Percentiles rank a stretch among this genome's conserved stretches.
These are phyloP conservation scores for Drosophila arizonae DNA, from an alignment of 1,140 invertebrate genomes.

Conservation along the genomic window DNA sequence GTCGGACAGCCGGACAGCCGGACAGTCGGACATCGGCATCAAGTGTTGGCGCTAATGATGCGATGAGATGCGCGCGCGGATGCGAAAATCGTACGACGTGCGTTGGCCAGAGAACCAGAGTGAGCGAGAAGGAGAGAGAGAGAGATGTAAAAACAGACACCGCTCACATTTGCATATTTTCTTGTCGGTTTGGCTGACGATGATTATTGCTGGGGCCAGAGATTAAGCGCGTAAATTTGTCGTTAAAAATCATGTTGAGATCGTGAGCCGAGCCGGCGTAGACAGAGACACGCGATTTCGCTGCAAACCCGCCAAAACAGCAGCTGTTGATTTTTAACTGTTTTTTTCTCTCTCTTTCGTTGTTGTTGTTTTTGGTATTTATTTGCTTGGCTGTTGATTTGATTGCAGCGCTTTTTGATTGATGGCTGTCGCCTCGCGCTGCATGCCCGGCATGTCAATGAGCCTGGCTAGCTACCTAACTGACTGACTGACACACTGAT, in stretches of 20 bases:
- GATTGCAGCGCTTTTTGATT: conserved; percentile 70
- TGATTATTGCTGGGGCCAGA: conserved; percentile 49
- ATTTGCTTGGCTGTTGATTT: conserved; percentile 44
- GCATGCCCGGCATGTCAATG: conserved; percentile 73
- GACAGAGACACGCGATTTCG: conserved; percentile 42
- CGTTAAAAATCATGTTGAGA: conserved; percentile 79
- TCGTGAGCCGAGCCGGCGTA: conserved; percentile 16
- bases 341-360: conserved; percentile 22
- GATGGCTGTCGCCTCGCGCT: conserved; percentile 77
- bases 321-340: conserved; percentile 68
- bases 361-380: conserved; percentile 5
- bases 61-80: conserved; percentile 43
- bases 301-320: conserved; percentile 33
- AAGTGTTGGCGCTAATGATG: conserved; percentile 77
- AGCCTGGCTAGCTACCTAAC: conserved; percentile 25
- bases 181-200: conserved; percentile 53
- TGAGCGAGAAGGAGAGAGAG: not conserved
- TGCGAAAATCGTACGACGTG: conserved; percentile 40
- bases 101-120: not conserved
- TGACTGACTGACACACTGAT: conserved; percentile 44
- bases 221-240: conserved; percentile 81
- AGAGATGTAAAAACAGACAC: conserved; percentile 30
- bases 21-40: conserved; percentile 20
- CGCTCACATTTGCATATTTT: conserved; percentile 75
- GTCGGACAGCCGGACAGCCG: not conserved